Conservation (phyloP, 1,140 invertebrate genomes). For the Littorina saxatilis region DNA sequence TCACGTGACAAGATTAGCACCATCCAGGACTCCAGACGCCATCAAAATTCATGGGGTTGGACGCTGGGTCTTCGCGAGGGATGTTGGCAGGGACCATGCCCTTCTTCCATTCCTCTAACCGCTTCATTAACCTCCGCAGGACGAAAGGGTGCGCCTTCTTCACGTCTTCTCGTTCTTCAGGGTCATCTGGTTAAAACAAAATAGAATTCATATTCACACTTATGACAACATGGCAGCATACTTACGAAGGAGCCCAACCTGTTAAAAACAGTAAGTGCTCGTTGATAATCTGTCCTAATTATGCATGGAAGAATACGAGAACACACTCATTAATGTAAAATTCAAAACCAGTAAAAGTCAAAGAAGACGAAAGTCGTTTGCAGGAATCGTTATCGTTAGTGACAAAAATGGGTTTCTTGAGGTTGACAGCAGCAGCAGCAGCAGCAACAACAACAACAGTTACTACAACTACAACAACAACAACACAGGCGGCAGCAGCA, state of each 20-base stretch:
- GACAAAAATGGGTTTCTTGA: too few species aligned
- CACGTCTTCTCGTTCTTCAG: slow-evolving; percentile 45
- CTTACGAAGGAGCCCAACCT: neutral
- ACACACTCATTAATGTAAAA: neutral
- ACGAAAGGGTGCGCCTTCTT: slow-evolving; percentile 34
- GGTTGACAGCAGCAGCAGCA: too few species aligned
- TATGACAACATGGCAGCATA: too few species aligned
- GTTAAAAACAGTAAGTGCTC: neutral
- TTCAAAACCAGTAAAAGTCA: too few species aligned
- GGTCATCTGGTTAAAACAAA: slow-evolving; percentile 47
- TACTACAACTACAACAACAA: too few species aligned
- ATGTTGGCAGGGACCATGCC: slow-evolving; percentile 41
- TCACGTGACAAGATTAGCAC: slow-evolving; percentile 42
- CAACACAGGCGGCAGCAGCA: too few species aligned
- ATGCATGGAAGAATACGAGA: neutral
- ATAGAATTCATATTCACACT: neutral
- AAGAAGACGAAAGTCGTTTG: too few species aligned
- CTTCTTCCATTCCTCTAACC: slow-evolving; percentile 30
- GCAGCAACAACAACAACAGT: too few species aligned
- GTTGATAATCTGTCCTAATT: neutral
- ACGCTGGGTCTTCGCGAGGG: slow-evolving; percentile 36
- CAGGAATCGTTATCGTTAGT: too few species aligned
- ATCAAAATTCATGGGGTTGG: slow-evolving; percentile 42
- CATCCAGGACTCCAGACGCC: slow-evolving; percentile 53
- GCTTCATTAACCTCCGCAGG: slow-evolving; percentile 32